Conservation (phyloP, 2,888 invertebrate species). For the Parnassius mnemosyne region DNA sequence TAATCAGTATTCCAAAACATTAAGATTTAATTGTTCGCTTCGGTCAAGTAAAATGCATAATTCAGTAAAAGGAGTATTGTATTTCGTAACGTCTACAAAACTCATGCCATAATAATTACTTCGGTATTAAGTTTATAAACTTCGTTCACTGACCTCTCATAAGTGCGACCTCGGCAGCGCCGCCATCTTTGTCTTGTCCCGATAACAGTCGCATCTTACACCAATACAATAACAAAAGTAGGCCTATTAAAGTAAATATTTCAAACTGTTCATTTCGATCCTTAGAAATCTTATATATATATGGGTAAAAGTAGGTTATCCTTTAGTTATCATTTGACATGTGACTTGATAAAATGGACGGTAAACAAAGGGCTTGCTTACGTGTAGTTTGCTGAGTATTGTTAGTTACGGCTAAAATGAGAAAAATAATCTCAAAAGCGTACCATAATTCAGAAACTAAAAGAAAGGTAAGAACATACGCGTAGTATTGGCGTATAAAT, state of each 20-base stretch:
- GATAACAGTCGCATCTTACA: conserved; percentile 59
- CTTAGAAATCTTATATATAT: conserved; percentile 67
- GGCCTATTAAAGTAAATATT: conserved; percentile 40
- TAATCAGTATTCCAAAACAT: too few relatives aligned
- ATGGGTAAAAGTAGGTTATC: conserved; percentile 71
- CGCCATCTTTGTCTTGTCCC: conserved; percentile 70
- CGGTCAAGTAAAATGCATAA: too few relatives aligned
- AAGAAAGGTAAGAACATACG: too few relatives aligned
- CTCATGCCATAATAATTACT: too few relatives aligned
- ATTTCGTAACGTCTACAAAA: too few relatives aligned
- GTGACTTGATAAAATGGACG: conserved; percentile 61
- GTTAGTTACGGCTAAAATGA: too few relatives aligned
- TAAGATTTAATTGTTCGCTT: too few relatives aligned
- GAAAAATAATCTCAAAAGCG: too few relatives aligned
- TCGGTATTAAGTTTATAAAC: not conserved
- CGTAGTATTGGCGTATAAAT: too few relatives aligned
- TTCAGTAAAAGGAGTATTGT: too few relatives aligned
- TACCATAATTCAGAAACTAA: too few relatives aligned
- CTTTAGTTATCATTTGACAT: conserved; percentile 59
- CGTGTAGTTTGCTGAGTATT: too few relatives aligned
- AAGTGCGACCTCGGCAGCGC: conserved; percentile 52
- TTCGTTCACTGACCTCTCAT: conserved; percentile 36
- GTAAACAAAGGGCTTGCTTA: conserved; percentile 16
- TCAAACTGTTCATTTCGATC: conserved; percentile 42
- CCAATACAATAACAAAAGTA: conserved; percentile 31